Conservation (phyloP, 2,797 vertebrate species). For the Cryptoprocta ferox region DNA sequence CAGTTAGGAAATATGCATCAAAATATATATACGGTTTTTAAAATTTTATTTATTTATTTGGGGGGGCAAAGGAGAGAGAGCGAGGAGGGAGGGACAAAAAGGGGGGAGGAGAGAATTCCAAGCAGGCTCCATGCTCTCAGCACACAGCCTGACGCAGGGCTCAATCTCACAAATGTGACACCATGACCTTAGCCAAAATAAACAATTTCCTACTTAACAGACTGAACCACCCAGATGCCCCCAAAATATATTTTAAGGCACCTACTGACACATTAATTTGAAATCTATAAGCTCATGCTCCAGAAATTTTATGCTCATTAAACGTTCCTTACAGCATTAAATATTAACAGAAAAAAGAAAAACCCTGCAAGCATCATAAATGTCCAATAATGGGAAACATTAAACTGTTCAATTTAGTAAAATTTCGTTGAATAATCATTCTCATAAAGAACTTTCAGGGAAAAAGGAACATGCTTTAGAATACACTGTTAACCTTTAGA, state of each 20-base stretch:
- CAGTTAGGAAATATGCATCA: background rate
- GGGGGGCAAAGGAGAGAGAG: too few species aligned
- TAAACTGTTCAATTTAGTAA: background rate
- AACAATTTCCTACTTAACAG: too few species aligned
- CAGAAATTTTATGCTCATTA: background rate
- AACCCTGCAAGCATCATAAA: background rate
- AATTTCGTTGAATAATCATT: slow-evolving; percentile 30
- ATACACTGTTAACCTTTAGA: background rate
- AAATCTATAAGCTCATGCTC: slow-evolving; percentile 15
- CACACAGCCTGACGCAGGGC: too few species aligned
- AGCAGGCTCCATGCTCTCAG: too few species aligned
- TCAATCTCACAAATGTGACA: too few species aligned
- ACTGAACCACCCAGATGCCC: too few species aligned
- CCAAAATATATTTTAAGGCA: background rate
- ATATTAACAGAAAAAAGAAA: background rate
- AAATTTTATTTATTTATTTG: too few species aligned
- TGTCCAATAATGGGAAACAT: background rate
- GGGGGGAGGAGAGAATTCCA: too few species aligned
- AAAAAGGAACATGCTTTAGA: background rate
- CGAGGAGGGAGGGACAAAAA: too few species aligned
- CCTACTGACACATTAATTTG: background rate
- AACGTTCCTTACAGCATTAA: background rate
- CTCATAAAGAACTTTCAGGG: background rate
- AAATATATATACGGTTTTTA: background rate
- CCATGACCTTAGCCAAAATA: too few species aligned